These are phyloP conservation scores for Hyposoter didymator DNA, from an alignment of 2,888 invertebrate species.

Conservation along the genomic window DNA sequence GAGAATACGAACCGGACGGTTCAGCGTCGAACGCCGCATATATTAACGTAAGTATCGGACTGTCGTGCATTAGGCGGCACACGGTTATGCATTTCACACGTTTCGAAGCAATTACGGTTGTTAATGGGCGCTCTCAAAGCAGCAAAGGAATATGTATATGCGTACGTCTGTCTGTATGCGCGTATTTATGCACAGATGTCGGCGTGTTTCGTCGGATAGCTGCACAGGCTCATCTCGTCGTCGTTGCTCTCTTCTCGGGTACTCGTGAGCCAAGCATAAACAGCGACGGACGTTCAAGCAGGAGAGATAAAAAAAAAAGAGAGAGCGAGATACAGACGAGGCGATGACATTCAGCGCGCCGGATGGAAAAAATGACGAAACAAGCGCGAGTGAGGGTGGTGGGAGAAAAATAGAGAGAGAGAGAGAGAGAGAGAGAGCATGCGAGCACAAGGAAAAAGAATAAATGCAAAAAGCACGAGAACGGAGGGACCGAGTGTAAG, in stretches of 20 bases:
- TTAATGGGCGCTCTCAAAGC: slow-evolving; percentile 76
- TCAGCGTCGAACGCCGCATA: background rate
- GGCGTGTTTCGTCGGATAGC: slow-evolving; percentile 46
- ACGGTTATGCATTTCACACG: slow-evolving; percentile 70
- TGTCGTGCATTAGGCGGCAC: slow-evolving; percentile 39
- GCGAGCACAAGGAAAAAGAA: slow-evolving; percentile 4
- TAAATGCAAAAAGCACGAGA: slow-evolving; percentile 28
- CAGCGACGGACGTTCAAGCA: slow-evolving; percentile 45
- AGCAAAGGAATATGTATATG: slow-evolving; percentile 2
- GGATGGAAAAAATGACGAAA: slow-evolving; percentile 31
- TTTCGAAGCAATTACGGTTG: slow-evolving; percentile 81
- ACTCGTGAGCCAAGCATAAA: slow-evolving; percentile 8
- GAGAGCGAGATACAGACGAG: slow-evolving; percentile 28
- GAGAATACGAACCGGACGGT: too few relatives aligned
- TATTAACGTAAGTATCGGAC: background rate
- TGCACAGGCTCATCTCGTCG: slow-evolving; percentile 35
- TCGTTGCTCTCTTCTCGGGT: slow-evolving; percentile 11
- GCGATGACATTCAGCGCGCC: slow-evolving; percentile 20
- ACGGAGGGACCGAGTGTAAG: slow-evolving; percentile 63
- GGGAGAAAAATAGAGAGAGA: background rate
- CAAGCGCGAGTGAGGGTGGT: background rate
- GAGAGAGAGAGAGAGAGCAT: slow-evolving; percentile 4
- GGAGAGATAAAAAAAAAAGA: background rate
- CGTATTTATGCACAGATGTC: slow-evolving; percentile 7
- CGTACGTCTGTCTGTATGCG: background rate